A percentile compares a stretch with the other conserved stretches of the same genome.
Evolutionary conservation across 2,797 vertebrate species (phyloP).

Genomic region (Alfaro cultratus): DNA sequence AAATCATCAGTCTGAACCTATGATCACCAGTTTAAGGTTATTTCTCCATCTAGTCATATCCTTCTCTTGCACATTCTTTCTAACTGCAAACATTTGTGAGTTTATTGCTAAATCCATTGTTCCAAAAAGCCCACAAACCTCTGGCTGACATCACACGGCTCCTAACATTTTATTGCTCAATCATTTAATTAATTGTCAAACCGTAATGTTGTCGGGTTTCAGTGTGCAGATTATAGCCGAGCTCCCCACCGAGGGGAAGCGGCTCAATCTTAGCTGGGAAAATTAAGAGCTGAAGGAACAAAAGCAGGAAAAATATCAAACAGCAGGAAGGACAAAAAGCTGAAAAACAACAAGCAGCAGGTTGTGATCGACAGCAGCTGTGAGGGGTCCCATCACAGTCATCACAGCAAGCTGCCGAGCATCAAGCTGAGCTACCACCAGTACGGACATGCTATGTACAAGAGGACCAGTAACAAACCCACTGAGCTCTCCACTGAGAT

Average conservation of each 20-base stretch:
- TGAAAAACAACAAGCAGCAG: constrained; percentile 27
- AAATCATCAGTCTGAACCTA: not conserved
- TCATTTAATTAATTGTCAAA: not conserved
- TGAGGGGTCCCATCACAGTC: constrained; percentile 39
- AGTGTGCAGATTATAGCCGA: not conserved
- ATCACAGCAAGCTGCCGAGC: constrained; percentile 66
- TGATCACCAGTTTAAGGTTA: not conserved
- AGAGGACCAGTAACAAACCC: constrained; percentile 17
- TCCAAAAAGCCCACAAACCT: not conserved
- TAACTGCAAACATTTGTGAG: not conserved
- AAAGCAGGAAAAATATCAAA: constrained; percentile 15
- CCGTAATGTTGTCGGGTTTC: not conserved
- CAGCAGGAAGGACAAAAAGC: constrained; percentile 29
- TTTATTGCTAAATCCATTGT: not conserved
- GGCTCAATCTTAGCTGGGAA: not conserved
- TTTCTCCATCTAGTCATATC: not conserved
- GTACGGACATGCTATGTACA: not conserved
- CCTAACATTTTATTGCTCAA: not conserved
- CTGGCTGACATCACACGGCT: not conserved
- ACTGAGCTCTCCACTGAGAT: constrained; percentile 24
- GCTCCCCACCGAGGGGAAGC: not conserved
- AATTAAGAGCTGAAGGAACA: not conserved
- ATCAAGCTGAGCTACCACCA: constrained; percentile 31
- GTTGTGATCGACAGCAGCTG: constrained; percentile 51
- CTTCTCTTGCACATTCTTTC: not conserved